phyloP scores from a whole-genome alignment of 2,797 vertebrate genomes.

The Eulemur mongoz region DNA sequence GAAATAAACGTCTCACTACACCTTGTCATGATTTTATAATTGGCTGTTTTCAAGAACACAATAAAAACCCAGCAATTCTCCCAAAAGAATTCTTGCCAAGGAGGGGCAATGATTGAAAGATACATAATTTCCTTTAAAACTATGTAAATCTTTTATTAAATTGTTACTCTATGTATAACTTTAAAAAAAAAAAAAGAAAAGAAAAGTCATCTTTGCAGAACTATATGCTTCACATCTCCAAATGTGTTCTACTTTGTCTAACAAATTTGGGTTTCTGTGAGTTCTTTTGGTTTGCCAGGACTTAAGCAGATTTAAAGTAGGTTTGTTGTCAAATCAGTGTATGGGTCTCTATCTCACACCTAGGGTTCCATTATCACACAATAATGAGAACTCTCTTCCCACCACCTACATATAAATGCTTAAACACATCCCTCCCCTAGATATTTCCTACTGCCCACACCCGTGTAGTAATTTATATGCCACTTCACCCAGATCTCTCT shows the following conservation, averaged over 20 bases:
- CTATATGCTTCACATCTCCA: background rate
- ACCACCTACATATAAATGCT: background rate
- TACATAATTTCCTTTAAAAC: constrained; percentile 29
- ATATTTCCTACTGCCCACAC: background rate
- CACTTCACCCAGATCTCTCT: constrained; percentile 21
- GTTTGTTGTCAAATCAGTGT: constrained; percentile 37
- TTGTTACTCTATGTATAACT: background rate
- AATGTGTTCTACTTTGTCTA: constrained; percentile 32
- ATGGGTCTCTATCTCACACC: background rate
- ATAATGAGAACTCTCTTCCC: background rate
- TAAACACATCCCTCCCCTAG: background rate
- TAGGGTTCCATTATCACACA: constrained; percentile 29
- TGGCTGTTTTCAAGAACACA: background rate
- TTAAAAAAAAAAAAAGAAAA: background rate
- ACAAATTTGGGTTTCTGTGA: background rate
- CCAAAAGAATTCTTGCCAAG: background rate
- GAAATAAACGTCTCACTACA: background rate
- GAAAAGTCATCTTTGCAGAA: background rate
- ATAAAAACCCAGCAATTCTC: background rate
- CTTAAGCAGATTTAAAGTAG: constrained; percentile 35
- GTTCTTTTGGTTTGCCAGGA: constrained; percentile 6
- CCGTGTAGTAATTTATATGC: background rate
- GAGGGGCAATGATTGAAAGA: background rate
- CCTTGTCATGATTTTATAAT: background rate
- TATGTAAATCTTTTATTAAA: background rate